A percentile compares a stretch with the other conserved stretches of the same genome.
Evolutionary conservation across 2,797 vertebrate genomes (phyloP).

Genomic region (Nothura maculosa): DNA sequence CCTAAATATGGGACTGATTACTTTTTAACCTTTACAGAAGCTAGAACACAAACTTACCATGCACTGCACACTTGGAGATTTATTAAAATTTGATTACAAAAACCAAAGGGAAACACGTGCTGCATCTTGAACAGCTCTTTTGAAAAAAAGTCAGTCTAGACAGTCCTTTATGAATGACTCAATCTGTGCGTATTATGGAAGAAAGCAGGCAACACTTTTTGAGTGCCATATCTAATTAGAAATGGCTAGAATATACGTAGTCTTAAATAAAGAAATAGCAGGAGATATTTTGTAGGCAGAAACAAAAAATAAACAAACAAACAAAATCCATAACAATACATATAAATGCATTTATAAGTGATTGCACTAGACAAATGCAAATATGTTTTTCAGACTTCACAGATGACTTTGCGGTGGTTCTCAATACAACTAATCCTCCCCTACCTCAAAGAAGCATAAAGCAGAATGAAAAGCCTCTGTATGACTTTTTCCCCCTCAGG

Average conservation of each 20-base stretch:
- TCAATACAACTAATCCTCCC: neutral
- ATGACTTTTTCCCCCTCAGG: neutral
- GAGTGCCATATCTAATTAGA: neutral
- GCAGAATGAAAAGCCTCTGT: neutral
- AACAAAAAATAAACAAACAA: neutral
- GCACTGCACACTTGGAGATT: neutral
- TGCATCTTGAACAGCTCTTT: neutral
- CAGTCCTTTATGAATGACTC: neutral
- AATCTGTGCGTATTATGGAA: neutral
- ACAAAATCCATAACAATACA: neutral
- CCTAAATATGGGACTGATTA: neutral
- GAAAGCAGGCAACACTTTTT: neutral
- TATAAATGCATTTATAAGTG: neutral
- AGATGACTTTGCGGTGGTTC: neutral
- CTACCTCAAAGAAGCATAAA: neutral
- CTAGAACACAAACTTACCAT: neutral
- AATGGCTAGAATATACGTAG: neutral
- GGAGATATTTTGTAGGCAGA: neutral
- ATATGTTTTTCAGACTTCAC: neutral
- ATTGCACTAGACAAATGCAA: neutral
- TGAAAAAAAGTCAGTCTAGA: neutral
- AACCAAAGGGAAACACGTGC: neutral
- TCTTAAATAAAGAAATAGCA: neutral
- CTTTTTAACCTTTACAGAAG: neutral
- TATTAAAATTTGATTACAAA: conserved; percentile 15